Conservation (phyloP, 64 coral and sea anemone species). For the Hydrozoanthus tunicans region DNA sequence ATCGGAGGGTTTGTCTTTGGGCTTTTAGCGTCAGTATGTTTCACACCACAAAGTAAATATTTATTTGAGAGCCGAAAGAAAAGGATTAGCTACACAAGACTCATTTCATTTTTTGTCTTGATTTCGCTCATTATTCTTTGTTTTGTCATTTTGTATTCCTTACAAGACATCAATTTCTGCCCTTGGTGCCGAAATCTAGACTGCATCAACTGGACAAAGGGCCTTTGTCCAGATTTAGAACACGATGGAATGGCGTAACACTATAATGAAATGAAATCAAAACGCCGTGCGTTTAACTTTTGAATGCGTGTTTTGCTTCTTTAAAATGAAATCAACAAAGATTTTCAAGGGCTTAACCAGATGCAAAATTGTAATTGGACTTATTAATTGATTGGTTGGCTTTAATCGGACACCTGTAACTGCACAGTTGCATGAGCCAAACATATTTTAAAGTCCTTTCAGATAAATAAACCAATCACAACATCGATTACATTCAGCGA, state of each 20-base stretch:
- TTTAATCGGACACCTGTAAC: no score
- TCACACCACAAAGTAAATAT: background rate
- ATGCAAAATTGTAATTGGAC: no score
- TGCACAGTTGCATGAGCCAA: no score
- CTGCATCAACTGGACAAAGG: slow-evolving; percentile 66
- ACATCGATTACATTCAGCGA: no score
- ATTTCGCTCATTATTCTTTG: background rate
- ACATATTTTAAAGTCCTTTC: no score
- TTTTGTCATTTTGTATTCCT: slow-evolving; percentile 55
- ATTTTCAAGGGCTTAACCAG: no score
- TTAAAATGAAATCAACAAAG: no score
- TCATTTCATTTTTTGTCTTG: slow-evolving; percentile 27
- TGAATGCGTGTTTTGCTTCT: background rate
- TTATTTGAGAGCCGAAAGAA: slow-evolving; percentile 3
- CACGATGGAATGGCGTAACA: slow-evolving; percentile 58
- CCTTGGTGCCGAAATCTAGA: slow-evolving; percentile 63
- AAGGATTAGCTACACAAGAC: slow-evolving; percentile 35
- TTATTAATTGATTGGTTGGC: no score
- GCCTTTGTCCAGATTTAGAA: slow-evolving; percentile 65
- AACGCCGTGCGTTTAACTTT: background rate
- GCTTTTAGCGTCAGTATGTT: slow-evolving; percentile 49
- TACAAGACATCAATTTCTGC: slow-evolving; percentile 65
- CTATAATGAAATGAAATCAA: background rate
- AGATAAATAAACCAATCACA: no score
- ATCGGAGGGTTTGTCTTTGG: slow-evolving; percentile 90